These are phyloP conservation scores for Catajapyx aquilonaris DNA, from an alignment of 1,140 invertebrate species.

Conservation along the genomic window DNA sequence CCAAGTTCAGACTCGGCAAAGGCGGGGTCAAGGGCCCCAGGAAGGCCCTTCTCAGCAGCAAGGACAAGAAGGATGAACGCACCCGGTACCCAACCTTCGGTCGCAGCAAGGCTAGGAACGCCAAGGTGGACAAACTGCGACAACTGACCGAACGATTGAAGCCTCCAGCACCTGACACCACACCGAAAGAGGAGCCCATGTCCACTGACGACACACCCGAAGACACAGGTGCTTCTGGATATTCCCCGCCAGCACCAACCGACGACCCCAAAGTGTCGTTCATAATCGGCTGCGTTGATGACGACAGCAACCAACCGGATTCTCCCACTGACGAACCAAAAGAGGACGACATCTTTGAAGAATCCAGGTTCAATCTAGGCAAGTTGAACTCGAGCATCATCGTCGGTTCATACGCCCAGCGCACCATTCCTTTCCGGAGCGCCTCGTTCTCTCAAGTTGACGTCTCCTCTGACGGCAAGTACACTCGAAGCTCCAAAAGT, in stretches of 20 bases:
- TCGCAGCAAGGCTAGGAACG: conserved; percentile 23
- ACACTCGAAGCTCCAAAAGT: conserved; percentile 13
- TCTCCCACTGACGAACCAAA: background rate
- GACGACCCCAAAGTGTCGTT: conserved; percentile 18
- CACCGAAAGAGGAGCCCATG: conserved; percentile 13
- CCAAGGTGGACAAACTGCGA: conserved; percentile 42
- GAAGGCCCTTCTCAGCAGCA: conserved; percentile 10
- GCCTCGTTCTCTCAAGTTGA: conserved; percentile 66
- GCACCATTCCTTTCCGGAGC: conserved; percentile 43
- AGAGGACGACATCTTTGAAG: conserved; percentile 2
- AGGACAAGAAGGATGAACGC: conserved; percentile 19
- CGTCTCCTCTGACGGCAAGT: conserved; percentile 19
- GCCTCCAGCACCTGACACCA: conserved; percentile 4
- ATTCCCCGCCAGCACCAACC: conserved; percentile 8
- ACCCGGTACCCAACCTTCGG: conserved; percentile 27
- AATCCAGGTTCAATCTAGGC: conserved; percentile 1
- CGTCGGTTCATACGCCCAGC: conserved; percentile 32
- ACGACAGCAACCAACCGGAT: conserved; percentile 6
- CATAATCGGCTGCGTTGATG: conserved; percentile 17
- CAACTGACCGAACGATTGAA: conserved; percentile 53
- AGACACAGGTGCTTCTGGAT: conserved; percentile 12
- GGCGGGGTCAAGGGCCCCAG: conserved; percentile 16
- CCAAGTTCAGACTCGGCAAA: conserved; percentile 50
- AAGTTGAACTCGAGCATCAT: conserved; percentile 22
- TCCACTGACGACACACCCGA: background rate